Conservation (phyloP, 2,797 vertebrate species). For the Pipistrellus nathusii region DNA sequence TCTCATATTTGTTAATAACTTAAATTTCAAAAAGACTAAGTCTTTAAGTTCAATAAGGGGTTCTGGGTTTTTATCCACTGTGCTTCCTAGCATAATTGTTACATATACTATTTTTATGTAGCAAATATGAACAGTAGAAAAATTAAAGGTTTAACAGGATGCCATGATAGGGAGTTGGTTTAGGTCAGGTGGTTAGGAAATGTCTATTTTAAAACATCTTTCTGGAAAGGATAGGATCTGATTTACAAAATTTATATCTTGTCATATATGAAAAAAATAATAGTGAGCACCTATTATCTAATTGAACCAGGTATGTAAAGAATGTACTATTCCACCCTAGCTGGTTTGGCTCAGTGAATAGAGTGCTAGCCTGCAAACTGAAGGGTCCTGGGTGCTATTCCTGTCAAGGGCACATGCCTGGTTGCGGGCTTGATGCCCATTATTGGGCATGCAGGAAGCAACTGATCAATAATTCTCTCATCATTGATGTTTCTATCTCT, state of each 20-base stretch:
- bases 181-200: background rate
- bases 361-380: too few relatives aligned
- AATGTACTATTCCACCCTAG: background rate
- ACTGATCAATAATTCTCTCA: too few relatives aligned
- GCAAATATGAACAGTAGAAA: constrained; percentile 40
- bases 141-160: background rate
- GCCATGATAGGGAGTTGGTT: background rate
- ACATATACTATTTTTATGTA: background rate
- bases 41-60: background rate
- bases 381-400: too few relatives aligned
- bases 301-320: background rate
- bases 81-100: background rate
- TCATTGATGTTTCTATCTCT: too few relatives aligned
- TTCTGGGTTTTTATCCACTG: background rate
- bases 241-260: background rate
- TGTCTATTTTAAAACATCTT: background rate
- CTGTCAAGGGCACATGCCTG: too few relatives aligned
- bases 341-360: too few relatives aligned
- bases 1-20: constrained; percentile 29
- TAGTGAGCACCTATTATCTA: background rate
- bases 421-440: too few relatives aligned
- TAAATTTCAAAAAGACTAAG: constrained; percentile 47
- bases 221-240: background rate
- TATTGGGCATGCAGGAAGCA: too few relatives aligned
- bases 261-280: background rate